Percentiles rank a stretch among this genome's conserved stretches.
Conservation (phyloP, 2,113 vertebrate genomes). For the Clarias batrachus region DNA sequence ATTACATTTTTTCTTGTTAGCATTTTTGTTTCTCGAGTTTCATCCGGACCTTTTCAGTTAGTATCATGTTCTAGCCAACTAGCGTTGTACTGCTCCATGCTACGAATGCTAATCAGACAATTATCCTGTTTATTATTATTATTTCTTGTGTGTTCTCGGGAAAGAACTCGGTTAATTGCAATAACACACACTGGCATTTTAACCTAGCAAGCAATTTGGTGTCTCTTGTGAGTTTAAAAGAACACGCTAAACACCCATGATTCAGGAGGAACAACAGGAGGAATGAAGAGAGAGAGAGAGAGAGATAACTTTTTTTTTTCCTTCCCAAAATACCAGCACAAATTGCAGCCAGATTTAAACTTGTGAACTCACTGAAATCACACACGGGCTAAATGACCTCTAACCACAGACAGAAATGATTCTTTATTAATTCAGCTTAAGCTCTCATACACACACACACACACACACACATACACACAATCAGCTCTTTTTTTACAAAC, state of each 20-base stretch:
- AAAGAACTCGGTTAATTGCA: background rate
- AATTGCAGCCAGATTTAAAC: slow-evolving; percentile 10
- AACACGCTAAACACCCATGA: background rate
- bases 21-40: background rate
- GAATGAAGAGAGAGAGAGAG: background rate
- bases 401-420: background rate
- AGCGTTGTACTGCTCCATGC: background rate
- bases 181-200: background rate
- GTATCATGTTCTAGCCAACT: background rate
- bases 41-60: background rate
- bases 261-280: background rate
- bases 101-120: background rate
- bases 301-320: background rate
- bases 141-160: background rate
- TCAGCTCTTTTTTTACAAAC: background rate
- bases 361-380: background rate
- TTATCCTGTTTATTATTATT: background rate
- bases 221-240: background rate
- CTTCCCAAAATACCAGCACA: background rate
- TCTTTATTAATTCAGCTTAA: background rate
- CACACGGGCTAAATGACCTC: background rate
- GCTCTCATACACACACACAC: background rate
- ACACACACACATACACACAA: background rate
- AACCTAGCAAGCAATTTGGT: background rate
- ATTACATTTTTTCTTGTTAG: background rate